phyloP scores from a whole-genome alignment of 1,140 invertebrate genomes.

The Gonatopus flavifemur region DNA sequence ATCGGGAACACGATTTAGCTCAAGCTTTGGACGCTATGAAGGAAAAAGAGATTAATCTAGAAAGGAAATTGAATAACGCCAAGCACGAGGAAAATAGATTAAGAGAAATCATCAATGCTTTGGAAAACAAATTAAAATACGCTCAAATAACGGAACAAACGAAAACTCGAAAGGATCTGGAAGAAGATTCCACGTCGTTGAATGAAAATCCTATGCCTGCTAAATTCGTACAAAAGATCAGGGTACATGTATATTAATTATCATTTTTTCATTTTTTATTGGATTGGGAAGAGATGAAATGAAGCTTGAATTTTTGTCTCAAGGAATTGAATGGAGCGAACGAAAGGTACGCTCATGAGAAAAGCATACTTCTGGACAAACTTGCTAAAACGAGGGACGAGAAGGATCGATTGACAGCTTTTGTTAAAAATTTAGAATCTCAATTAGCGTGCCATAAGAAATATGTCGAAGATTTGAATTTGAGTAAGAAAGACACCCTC shows the following conservation, averaged over 20 bases:
- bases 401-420: constrained; percentile 22
- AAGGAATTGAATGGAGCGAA: constrained; percentile 57
- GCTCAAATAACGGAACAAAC: constrained; percentile 38
- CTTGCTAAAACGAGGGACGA: constrained; percentile 28
- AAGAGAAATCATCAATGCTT: constrained; percentile 27
- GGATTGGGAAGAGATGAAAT: too few species aligned
- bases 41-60: constrained; percentile 31
- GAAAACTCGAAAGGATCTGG: constrained; percentile 37
- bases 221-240: constrained; percentile 57
- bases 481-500: constrained; percentile 17
- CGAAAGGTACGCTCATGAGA: constrained; percentile 57
- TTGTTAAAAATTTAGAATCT: constrained; percentile 33
- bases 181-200: constrained; percentile 6
- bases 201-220: constrained; percentile 47
- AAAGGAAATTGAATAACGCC: constrained; percentile 18
- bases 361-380: constrained; percentile 43
- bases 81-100: constrained; percentile 37
- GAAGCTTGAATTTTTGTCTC: constrained; percentile 13
- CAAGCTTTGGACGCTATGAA: constrained; percentile 23
- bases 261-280: constrained; percentile 1
- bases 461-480: constrained; percentile 12
- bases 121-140: constrained; percentile 27
- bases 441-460: too few species aligned
- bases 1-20: constrained; percentile 29
- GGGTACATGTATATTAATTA: constrained; percentile 27